Base-by-base conservation (phyloP, 2,888 invertebrate species). In the Drosophila peninsularis region DNA sequence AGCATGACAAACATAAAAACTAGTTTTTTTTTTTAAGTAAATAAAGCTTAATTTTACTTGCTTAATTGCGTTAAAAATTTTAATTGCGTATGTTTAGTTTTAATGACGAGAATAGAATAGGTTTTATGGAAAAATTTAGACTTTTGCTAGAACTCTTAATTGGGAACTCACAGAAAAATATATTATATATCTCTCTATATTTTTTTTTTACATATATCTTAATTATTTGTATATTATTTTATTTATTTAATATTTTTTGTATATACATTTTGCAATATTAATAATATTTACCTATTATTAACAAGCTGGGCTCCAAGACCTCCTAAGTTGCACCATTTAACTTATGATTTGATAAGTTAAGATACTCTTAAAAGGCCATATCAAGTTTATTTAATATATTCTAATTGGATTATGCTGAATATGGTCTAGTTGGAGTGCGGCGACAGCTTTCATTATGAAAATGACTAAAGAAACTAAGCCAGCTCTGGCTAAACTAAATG, bases 371-470 rank as follows among this genome's bases (percentile, higher is more conserved):
- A 36, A 27, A 36, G 36, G 27, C 4, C 6, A 36, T 14, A 36
- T 45, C 56, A 36, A 27, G 56, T 56, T n/a, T 55, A 13, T 14
- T 45, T 24, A 24, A 24, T 44, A 6, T 27, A 21, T 34, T 19
- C 13, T 27, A 45, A 45, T 34, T 55, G 42, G 34, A 42, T 34
- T 34, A n/a, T 34, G 32, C 32, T 30, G 41, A 41, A 54, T 54
- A 10, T 41, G 19, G 41, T 9, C 2, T 21, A 10, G 49, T 14
- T 30, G 32, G 19, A 34, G 34, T 34, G 21, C 5, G 42, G 42
- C 32, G 34, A 42, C n/a, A 11, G 56, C 10, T 56, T 44, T 55
- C 55, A n/a, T 42, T 55, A 42, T 32, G 21, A 19, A 27, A 27
- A 36, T 45, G 17, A 45, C 6, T 17, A 32, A 11, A 13, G 13